Percentiles rank a stretch among this genome's conserved stretches.
Conservation (phyloP, 2,888 invertebrate species). For the Bibio marci region DNA sequence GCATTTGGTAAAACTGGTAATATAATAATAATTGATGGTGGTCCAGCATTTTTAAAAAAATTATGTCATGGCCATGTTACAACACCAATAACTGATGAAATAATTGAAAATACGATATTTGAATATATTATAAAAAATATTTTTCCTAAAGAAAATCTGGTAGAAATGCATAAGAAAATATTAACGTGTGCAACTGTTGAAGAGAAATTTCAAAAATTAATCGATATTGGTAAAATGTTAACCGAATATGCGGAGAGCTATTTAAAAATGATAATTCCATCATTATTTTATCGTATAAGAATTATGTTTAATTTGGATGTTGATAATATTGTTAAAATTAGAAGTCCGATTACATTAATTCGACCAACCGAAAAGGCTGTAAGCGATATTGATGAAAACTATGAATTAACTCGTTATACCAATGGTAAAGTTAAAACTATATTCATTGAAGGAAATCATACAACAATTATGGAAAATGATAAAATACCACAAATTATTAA, state of each 20-base stretch:
- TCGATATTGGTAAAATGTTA: constrained; percentile 29
- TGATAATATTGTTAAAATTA: constrained; percentile 32
- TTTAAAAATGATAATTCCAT: constrained; percentile 24
- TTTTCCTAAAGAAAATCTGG: constrained; percentile 22
- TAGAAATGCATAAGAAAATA: constrained; percentile 27
- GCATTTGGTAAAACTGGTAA: constrained; percentile 42
- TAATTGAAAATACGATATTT: constrained; percentile 20
- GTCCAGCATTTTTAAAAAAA: constrained; percentile 49
- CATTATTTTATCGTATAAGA: constrained; percentile 36
- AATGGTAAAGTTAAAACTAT: constrained; percentile 38
- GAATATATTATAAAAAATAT: constrained; percentile 18
- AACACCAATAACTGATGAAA: constrained; percentile 16
- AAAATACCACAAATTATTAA: constrained; percentile 46
- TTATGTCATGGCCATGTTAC: constrained; percentile 19
- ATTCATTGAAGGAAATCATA: constrained; percentile 52
- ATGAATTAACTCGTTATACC: constrained; percentile 42
- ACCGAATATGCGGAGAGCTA: constrained; percentile 26
- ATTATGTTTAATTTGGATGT: constrained; percentile 30
- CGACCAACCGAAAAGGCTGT: constrained; percentile 41
- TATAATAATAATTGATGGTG: constrained; percentile 66
- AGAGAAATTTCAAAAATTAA: constrained; percentile 35
- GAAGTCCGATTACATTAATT: constrained; percentile 40
- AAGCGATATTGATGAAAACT: constrained; percentile 40
- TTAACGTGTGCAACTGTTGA: constrained; percentile 35
- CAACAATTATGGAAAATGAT: constrained; percentile 47